Evolutionary conservation across 2,888 invertebrate genomes (phyloP).

Genomic region (Nineta flava): DNA sequence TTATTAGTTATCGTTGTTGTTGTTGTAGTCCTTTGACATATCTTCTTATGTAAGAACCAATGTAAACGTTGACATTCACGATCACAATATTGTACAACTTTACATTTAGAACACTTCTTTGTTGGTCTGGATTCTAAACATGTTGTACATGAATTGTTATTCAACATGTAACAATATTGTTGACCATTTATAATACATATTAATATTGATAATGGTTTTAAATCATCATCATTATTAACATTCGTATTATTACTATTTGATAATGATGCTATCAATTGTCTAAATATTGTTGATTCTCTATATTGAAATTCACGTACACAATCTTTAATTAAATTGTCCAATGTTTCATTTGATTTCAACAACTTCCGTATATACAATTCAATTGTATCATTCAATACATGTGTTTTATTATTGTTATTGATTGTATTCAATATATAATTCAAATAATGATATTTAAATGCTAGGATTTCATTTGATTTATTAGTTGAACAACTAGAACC

Average conservation of each 20-base stretch:
- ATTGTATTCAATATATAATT: constrained; percentile 58
- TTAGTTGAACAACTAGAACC: no score
- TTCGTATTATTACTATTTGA: constrained; percentile 17
- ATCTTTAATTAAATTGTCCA: constrained; percentile 66
- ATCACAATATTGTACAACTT: constrained; percentile 85
- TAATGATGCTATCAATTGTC: constrained; percentile 66
- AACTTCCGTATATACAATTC: constrained; percentile 63
- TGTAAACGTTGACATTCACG: constrained; percentile 86
- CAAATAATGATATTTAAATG: constrained; percentile 78
- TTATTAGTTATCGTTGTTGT: no score
- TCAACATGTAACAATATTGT: constrained; percentile 50
- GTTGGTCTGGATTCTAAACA: constrained; percentile 80
- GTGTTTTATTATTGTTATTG: constrained; percentile 7
- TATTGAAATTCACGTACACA: constrained; percentile 81
- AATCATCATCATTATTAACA: constrained; percentile 44
- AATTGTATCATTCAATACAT: constrained; percentile 32
- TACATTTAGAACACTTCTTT: constrained; percentile 91
- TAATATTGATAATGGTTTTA: constrained; percentile 53
- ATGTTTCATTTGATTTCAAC: constrained; percentile 53
- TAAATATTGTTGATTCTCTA: constrained; percentile 76
- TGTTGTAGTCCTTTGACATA: constrained; percentile 47
- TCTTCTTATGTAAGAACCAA: constrained; percentile 83
- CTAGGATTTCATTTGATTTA: constrained; percentile 66
- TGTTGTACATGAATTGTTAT: constrained; percentile 57
- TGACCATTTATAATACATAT: constrained; percentile 78